Evolutionary conservation across 2,113 vertebrate species (phyloP), one percentile per base, ranked within the genome.

Genomic region (Phyllostomus hastatus): DNA sequence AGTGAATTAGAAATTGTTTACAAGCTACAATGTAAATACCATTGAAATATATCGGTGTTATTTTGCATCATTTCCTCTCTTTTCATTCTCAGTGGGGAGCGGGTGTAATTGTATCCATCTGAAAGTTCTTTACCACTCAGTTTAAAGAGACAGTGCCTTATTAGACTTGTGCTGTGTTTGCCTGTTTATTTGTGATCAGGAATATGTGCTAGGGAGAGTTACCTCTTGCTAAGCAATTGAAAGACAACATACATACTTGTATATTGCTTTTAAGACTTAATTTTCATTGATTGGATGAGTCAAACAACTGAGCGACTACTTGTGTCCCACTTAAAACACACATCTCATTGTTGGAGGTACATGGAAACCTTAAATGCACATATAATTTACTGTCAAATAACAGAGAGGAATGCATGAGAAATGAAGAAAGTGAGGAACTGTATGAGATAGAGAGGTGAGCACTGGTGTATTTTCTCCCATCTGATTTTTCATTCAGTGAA

Each of bases 1-100:
- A 96, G 52, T 94, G 91, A 97, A 91, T 97, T 88, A 95, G 93
- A 97, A 94, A 86, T 91, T 92, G 85, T 97, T 78, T 92, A 78
- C 69, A 93, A 80, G 85, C 86, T 94, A 59, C 67, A 95, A 43
- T 95, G 50, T 94, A 91, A 97, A 94, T 93, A 50, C 78, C 70
- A 83, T 88, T 96, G 79, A 90, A 95, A 94, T 96, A 75, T 43
- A 61, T 73, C 61, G 88, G 38, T 57, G 24, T 94, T 94, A 87
- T 97, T 96, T 93, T 87, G 15, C 48, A 86, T 96, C 70, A 67
- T 96, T 95, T 97, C 88, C 90, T 90, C 22, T 95, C 46, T 85
- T 64, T 92, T 75, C 57, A 33, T 92, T 96, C 66, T 97, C 46
- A 11, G 24, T 54, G 12, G n/a, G 78, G n/a, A 76, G 50, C 33